Base-by-base conservation (phyloP, 2,888 invertebrate genomes). In the Amphimallon solstitiale region DNA sequence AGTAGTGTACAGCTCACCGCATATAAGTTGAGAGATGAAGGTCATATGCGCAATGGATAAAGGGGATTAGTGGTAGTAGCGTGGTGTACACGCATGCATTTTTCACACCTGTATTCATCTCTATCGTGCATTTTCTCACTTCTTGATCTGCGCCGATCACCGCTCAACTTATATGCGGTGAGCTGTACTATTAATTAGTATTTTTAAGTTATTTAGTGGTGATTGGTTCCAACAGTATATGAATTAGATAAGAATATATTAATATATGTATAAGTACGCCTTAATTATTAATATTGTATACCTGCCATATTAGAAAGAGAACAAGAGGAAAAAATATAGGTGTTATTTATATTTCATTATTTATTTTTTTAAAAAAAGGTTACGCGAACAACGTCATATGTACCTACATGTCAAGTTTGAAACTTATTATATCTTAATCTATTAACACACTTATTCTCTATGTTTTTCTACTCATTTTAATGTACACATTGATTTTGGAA, bases 211-310 rank as follows among this genome's bases (percentile, higher is more conserved):
- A 19, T 7, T 40, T 10, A 21, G 40, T 66, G 66, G 60, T 66
- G 68, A 66, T 69, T 62, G 62, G 64, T 69, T 66, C 49, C 65
- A 40, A 56, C 6, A 21, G 10, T 21, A 51, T 34, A 23, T 51
- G 35, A 23, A 51, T 35, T 51, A 15, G 14, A 15, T 35, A 23
- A 51, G 51, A 51, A 51, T 51, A 51, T 51, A 51, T 56, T 56
- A 54, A 40, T 29, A n/a, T n/a, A 54, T 59, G 56, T 45, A 52
- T 66, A 60, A 56, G 65, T 65, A 59, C 67, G 69, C 69, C 67
- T 65, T 69, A 68, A 68, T 61, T 63, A 54, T 59, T 48, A 62
- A 63, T 40, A 56, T 56, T 56, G 40, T 60, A 62, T 56, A 63
- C 60, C 60, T 67, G 66, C 63, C 61, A 67, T 67, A 56, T 48